Percentiles rank a stretch among this genome's conserved stretches.
These are phyloP conservation scores for Drosophila birchii DNA, from an alignment of 2,888 invertebrate genomes.

Conservation along the genomic window DNA sequence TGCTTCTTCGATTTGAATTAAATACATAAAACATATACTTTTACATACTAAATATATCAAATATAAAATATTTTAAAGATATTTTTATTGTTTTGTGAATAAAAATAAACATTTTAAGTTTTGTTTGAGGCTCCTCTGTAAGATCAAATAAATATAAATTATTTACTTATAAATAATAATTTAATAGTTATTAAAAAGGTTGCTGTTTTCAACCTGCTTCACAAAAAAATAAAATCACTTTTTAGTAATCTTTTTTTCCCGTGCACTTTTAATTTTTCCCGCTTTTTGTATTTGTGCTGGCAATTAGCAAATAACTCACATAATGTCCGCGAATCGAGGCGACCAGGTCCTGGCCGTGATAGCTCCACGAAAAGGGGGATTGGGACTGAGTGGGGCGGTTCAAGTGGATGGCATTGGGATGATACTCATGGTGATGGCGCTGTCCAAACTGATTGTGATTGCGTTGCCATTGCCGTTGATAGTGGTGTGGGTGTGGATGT, in stretches of 20 bases:
- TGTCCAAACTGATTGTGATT: constrained; percentile 55
- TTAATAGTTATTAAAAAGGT: too few species aligned
- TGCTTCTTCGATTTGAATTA: too few species aligned
- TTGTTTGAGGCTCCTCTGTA: too few species aligned
- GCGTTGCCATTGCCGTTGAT: constrained; percentile 20
- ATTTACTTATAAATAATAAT: too few species aligned
- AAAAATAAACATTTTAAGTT: too few species aligned
- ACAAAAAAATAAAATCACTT: neutral
- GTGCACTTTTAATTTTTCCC: constrained; percentile 18
- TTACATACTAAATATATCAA: too few species aligned
- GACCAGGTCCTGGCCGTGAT: constrained; percentile 42
- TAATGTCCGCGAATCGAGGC: constrained; percentile 41
- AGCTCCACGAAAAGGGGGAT: constrained; percentile 16
- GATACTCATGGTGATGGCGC: constrained; percentile 8
- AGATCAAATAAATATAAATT: too few species aligned
- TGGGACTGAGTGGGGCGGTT: neutral
- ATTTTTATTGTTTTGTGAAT: too few species aligned
- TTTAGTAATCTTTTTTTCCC: neutral
- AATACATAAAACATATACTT: too few species aligned
- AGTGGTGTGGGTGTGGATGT: constrained; percentile 12
- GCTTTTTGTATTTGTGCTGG: constrained; percentile 30
- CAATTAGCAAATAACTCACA: constrained; percentile 63
- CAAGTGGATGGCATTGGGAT: constrained; percentile 8
- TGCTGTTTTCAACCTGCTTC: too few species aligned
- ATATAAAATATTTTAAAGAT: neutral